Evolutionary conservation across 2,888 invertebrate genomes (phyloP), one percentile per base, ranked within the genome.

Genomic region (Baronia brevicornis): DNA sequence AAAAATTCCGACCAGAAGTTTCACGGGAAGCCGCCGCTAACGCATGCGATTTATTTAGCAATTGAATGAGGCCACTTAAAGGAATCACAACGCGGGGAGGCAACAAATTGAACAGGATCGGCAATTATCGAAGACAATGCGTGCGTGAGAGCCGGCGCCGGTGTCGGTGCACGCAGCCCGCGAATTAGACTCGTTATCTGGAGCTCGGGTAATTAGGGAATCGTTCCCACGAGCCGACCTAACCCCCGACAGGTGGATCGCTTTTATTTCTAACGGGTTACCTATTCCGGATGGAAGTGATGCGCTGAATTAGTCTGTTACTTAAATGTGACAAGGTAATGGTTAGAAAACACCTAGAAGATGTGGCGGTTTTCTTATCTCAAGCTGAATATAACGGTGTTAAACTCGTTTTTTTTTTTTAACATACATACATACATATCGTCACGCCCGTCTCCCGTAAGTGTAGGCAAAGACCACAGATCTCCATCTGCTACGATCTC

Each of bases 111-210:
- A 72, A 79, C 82, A 80, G 80, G 75, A 78, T 75, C 74, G 74
- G 79, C 82, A 82, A 84, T 82, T 84, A 84, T 78, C 54, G 79
- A 77, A 79, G 78, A 82, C 82, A 82, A 80, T 80, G 79, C 79
- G 78, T 80, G 80, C 80, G 82, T 79, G 80, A 80, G 80, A 75
- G 69, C 41, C 54, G 64, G 71, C 67, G 70, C 69, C 68, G 58
- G n/a, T n/a, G n/a, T n/a, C n/a, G 60, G 66, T 64, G 75, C 79
- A 74, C 77, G 80, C 79, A 74, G 73, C 61, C 58, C 73, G 78
- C 79, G 82, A 80, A 84, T 80, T 80, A 78, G 78, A 72, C 77
- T 74, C 68, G 79, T 80, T 82, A 74, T 69, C 68, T 64, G 66
- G 70, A 60, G 64, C 63, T 44, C 52, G 54, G 66, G 75, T 75